phyloP scores from a whole-genome alignment of 2,113 vertebrate genomes.

The Pteruthius melanotis region DNA sequence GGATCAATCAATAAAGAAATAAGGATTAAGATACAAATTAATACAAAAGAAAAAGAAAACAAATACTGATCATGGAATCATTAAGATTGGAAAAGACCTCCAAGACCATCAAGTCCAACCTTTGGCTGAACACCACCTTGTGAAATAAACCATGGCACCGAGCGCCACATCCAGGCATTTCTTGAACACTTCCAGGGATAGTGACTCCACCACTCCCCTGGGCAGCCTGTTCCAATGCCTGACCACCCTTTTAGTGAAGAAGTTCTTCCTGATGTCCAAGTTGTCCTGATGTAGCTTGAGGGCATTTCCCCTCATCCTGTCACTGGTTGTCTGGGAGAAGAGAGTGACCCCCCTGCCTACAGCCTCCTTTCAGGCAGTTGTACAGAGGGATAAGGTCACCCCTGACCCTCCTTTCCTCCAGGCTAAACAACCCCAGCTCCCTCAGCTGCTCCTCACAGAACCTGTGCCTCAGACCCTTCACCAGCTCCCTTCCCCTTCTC shows the following conservation, averaged over 20 bases:
- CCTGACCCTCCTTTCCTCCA: not conserved
- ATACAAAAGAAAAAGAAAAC: not conserved
- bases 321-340: not conserved
- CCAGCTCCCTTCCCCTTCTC: not conserved
- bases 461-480: not conserved
- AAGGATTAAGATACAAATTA: not conserved
- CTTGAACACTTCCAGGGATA: not conserved
- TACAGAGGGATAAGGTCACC: too few species aligned
- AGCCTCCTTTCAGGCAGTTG: not conserved
- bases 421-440: not conserved
- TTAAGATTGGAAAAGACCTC: not conserved
- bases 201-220: too few species aligned
- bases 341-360: too few species aligned
- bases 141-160: not conserved
- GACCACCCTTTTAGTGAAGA: not conserved
- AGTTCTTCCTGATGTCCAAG: not conserved
- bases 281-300: not conserved
- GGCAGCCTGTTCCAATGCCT: not conserved
- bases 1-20: not conserved
- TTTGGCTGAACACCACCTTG: not conserved
- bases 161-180: not conserved
- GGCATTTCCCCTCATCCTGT: not conserved
- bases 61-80: fast-evolving
- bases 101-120: not conserved
- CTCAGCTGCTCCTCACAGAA: not conserved